These are phyloP conservation scores for Leptosomus discolor DNA, from an alignment of 2,113 vertebrate genomes.

Conservation along the genomic window DNA sequence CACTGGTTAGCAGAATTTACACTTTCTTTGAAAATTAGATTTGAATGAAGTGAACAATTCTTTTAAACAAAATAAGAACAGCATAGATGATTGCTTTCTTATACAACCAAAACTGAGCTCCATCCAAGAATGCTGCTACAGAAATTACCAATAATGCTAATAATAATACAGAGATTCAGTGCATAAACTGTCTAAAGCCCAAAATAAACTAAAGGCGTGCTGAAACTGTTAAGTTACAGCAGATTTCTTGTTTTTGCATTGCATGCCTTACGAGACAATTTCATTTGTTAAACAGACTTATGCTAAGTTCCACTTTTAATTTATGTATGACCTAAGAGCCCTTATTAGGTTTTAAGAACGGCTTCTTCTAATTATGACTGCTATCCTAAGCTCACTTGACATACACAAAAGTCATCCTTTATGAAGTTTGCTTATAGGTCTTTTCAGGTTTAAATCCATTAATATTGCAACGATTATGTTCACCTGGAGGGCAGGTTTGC, in stretches of 20 bases:
- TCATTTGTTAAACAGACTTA: background rate
- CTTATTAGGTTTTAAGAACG: background rate
- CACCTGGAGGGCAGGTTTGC: conserved; percentile 10
- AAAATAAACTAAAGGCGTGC: background rate
- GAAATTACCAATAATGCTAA: background rate
- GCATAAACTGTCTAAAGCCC: background rate
- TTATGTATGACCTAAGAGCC: background rate
- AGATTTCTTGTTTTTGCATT: background rate
- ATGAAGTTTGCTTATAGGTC: background rate
- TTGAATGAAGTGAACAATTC: background rate
- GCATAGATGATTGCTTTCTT: background rate
- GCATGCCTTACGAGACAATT: background rate
- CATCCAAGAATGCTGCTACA: background rate
- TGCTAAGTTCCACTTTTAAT: background rate
- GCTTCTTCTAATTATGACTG: background rate
- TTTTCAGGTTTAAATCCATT: background rate
- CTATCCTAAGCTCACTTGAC: background rate
- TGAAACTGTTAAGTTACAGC: background rate
- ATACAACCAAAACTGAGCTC: background rate
- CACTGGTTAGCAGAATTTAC: background rate
- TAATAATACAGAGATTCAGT: background rate
- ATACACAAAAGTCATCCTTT: background rate
- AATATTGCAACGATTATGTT: conserved; percentile 2
- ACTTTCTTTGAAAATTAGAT: background rate
- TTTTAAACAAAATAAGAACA: background rate